Percentiles rank a stretch among this genome's conserved stretches.
These are phyloP conservation scores for Drosophila funebris DNA, from an alignment of 1,140 invertebrate genomes.

Conservation along the genomic window DNA sequence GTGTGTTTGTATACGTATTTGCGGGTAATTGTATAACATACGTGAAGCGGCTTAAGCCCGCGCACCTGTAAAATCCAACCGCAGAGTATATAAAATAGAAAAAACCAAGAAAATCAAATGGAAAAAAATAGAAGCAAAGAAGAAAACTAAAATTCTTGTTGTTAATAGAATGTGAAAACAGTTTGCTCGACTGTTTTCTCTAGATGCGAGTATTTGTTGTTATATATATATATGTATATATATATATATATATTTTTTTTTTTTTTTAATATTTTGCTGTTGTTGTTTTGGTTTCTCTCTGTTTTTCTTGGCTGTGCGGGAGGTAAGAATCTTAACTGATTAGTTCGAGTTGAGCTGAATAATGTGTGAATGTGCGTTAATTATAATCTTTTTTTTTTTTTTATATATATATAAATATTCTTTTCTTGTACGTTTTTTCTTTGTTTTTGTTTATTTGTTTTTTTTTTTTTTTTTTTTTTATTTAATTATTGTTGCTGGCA, in stretches of 20 bases:
- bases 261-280: too few relatives aligned
- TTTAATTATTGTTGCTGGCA: not conserved
- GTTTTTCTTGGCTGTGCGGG: slow-evolving; percentile 43
- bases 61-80: slow-evolving; percentile 9
- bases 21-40: not conserved
- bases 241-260: too few relatives aligned
- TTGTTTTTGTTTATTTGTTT: not conserved
- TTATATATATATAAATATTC: not conserved
- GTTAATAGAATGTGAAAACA: slow-evolving; percentile 1
- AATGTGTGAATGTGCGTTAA: slow-evolving; percentile 55
- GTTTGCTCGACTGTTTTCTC: not conserved
- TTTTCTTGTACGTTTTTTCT: not conserved
- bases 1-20: too few relatives aligned
- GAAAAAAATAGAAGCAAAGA: not conserved
- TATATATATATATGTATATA: too few relatives aligned
- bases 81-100: not conserved
- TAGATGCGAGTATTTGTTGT: not conserved
- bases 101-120: not conserved
- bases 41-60: slow-evolving; percentile 1
- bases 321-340: slow-evolving; percentile 55
- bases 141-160: not conserved
- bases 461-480: not conserved
- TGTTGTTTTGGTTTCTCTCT: not conserved
- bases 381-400: slow-evolving; percentile 13
- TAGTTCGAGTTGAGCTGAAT: slow-evolving; percentile 36